Base-by-base conservation (phyloP, 1,140 invertebrate genomes). In the Sesamia nonagrioides region DNA sequence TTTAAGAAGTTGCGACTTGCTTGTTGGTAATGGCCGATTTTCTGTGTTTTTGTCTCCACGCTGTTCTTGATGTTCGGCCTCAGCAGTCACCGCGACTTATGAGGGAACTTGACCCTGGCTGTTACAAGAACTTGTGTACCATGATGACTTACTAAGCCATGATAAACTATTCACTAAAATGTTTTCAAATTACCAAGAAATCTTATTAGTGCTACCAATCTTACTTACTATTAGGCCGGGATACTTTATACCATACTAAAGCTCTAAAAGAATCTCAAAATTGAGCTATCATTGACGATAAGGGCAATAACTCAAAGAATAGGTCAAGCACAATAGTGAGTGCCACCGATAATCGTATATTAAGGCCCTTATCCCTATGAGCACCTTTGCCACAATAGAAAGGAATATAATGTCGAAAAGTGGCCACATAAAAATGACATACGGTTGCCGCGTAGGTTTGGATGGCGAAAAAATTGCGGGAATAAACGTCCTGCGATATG, bases 321-420 rank as follows among this genome's bases (percentile, higher is more conserved):
- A 90, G 92, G 92, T 94, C 91, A 94, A 91, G 88, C 88, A 93
- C 92, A 93, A 94, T 94, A 92, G 91, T 92, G 88, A 91, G 88
- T 92, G 91, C 88, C 91, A 92, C 92, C 92, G 92, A 94, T 94
- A 94, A 94, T 94, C 92, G 90, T 94, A 94, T 92, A 93, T 94
- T 94, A 94, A 89, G 84, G 90, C 90, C 91, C 91, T 94, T 93
- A 94, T 94, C 92, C 92, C 91, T 89, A 88, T 81, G 86, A 92
- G 92, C 91, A 94, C 92, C 92, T 94, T 88, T 87, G 85, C 90
- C 87, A 93, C 92, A 94, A 94, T 94, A 88, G 91, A 91, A 92
- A 88, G 85, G 92, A 91, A 94, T 94, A 94, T 93, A 93, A 92
- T 87, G 91, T 88, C 89, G 88, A 93, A 93, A 93, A 94, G 92